These are phyloP conservation scores for Bufotes viridis DNA, from an alignment of 2,797 vertebrate genomes.

Conservation along the genomic window DNA sequence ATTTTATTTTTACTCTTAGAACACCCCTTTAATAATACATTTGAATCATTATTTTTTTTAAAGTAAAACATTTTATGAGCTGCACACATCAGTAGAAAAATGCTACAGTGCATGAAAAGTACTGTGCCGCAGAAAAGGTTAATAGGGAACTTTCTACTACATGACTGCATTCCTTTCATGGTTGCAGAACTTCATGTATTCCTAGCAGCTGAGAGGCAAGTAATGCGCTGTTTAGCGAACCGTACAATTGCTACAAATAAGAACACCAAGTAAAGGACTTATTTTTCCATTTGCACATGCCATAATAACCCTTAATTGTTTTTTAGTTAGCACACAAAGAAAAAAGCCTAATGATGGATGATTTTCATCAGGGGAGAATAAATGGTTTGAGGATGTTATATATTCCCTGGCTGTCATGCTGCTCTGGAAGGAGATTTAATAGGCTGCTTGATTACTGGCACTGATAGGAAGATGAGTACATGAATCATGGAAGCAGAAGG, in stretches of 20 bases:
- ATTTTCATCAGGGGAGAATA: constrained; percentile 53
- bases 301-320: constrained; percentile 48
- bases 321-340: constrained; percentile 35
- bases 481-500: constrained; percentile 1
- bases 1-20: background rate
- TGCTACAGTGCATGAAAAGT: background rate
- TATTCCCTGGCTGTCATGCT: constrained; percentile 45
- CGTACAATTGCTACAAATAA: constrained; percentile 15
- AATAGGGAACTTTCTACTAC: background rate
- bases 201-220: constrained; percentile 7
- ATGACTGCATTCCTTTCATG: background rate
- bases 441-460: constrained; percentile 43
- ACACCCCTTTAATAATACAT: background rate
- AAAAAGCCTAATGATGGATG: constrained; percentile 51
- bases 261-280: constrained; percentile 31
- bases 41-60: too few species aligned
- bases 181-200: constrained; percentile 3
- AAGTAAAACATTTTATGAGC: background rate
- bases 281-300: constrained; percentile 29
- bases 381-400: constrained; percentile 37
- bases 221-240: constrained; percentile 35
- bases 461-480: constrained; percentile 31
- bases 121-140: background rate
- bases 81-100: background rate
- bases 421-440: constrained; percentile 41